Conservation (phyloP, 2,113 vertebrate genomes). For the Upupa epops region DNA sequence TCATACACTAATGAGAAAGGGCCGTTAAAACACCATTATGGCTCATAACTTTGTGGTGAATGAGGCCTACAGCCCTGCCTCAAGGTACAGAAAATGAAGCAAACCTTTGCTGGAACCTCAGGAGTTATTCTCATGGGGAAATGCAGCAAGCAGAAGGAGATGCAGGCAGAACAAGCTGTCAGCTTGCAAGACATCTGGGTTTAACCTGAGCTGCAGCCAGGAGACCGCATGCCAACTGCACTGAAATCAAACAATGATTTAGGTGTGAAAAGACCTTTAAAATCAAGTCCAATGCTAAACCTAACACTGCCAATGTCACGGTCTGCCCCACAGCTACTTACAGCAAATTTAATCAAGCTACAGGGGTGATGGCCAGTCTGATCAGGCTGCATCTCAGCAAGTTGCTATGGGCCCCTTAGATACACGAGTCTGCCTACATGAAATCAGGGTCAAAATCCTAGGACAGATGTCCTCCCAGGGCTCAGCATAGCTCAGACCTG, state of each 20-base stretch:
- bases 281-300: neutral
- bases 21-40: constrained; percentile 24
- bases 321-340: neutral
- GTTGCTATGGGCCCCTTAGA: neutral
- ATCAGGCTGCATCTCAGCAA: neutral
- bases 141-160: neutral
- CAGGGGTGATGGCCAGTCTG: neutral
- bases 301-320: neutral
- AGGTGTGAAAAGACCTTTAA: neutral
- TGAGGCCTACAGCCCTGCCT: neutral
- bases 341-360: neutral
- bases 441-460: neutral
- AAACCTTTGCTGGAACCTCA: neutral
- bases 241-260: neutral
- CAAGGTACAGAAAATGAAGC: neutral
- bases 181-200: neutral
- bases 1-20: neutral
- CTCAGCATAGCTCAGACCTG: neutral
- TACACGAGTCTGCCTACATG: neutral
- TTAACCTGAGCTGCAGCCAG: neutral
- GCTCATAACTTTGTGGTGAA: neutral
- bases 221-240: neutral
- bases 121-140: neutral
- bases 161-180: neutral
- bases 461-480: neutral